A percentile compares a stretch with the other conserved stretches of the same genome.
Conservation (phyloP, 2,113 vertebrate species). For the Pluvianellus socialis region DNA sequence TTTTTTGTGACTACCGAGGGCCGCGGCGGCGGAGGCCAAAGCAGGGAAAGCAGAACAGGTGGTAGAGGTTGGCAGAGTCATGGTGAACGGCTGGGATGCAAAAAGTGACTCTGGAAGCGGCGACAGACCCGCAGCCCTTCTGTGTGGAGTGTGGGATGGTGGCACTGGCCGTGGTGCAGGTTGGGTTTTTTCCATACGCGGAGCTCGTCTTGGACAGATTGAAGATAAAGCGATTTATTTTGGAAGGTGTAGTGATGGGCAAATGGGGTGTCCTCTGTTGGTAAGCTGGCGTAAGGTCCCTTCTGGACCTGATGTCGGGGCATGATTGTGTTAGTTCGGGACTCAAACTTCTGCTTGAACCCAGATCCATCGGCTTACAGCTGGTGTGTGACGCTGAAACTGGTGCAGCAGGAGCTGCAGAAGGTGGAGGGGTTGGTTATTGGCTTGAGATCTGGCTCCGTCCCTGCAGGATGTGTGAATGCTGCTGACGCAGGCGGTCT, state of each 20-base stretch:
- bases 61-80: neutral
- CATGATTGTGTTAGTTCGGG: neutral
- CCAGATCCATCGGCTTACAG: neutral
- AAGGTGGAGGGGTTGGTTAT: neutral
- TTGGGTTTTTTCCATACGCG: neutral
- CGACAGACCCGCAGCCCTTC: neutral
- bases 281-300: neutral
- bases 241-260: neutral
- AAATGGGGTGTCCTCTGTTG: neutral
- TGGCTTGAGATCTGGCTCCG: neutral
- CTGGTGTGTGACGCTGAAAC: neutral
- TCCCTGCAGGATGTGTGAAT: neutral
- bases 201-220: neutral
- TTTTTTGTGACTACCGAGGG: neutral
- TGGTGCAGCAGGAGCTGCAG: neutral
- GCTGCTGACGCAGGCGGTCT: neutral
- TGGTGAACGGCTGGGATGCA: neutral
- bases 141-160: neutral
- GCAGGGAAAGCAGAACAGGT: neutral
- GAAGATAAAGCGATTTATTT: neutral
- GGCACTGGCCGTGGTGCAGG: neutral
- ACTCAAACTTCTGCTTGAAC: neutral
- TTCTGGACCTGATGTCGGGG: neutral
- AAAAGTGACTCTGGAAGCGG: neutral
- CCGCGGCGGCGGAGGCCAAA: neutral